Conservation (phyloP, 2,113 vertebrate genomes). For the Pitta sordida region DNA sequence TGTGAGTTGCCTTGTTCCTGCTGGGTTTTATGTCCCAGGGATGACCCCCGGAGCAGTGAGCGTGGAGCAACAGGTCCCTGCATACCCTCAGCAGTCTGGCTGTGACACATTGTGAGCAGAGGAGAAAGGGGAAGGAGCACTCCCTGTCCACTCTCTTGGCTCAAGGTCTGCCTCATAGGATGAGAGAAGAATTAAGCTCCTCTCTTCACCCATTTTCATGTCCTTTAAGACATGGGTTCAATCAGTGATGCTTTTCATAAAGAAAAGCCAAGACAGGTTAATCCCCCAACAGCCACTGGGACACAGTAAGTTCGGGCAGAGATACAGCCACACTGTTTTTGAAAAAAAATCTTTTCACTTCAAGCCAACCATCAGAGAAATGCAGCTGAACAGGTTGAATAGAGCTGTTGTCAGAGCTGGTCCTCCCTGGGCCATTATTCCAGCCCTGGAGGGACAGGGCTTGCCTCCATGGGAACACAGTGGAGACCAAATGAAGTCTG, state of each 20-base stretch:
- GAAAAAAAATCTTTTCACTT: not conserved
- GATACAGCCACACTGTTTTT: not conserved
- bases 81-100: not conserved
- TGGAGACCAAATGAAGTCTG: not conserved
- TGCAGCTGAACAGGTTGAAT: not conserved
- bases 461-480: not conserved
- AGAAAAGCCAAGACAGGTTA: not conserved
- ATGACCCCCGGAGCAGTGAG: accelerated
- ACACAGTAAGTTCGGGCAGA: not conserved
- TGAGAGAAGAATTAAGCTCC: not conserved
- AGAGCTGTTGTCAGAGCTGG: not conserved
- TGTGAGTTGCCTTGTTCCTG: not conserved
- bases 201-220: not conserved
- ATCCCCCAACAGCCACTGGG: not conserved
- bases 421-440: not conserved
- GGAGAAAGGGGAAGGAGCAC: not conserved
- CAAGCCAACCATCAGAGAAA: not conserved
- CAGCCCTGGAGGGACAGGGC: not conserved
- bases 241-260: not conserved
- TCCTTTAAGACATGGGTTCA: not conserved
- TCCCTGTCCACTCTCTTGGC: not conserved
- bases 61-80: not conserved
- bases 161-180: not conserved
- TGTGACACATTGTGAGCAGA: not conserved
- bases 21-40: not conserved